Evolutionary conservation across 2,888 invertebrate genomes (phyloP).

Genomic region (Papilio protenor): DNA sequence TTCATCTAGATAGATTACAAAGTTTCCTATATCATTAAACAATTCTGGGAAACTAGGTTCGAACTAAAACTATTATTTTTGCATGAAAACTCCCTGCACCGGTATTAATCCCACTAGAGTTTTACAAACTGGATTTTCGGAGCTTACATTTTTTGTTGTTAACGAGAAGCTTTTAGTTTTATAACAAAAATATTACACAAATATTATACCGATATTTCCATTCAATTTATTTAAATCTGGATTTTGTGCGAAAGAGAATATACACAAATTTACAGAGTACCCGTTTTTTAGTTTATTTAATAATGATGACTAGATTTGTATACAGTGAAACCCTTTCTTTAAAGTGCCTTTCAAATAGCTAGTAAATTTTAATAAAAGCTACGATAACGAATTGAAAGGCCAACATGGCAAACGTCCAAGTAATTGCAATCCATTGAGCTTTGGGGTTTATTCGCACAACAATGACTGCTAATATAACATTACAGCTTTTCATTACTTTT

Average conservation of each 20-base stretch:
- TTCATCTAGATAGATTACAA: constrained; percentile 17
- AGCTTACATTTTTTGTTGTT: neutral
- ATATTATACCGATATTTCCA: too few species aligned
- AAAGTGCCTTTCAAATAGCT: neutral
- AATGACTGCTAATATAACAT: neutral
- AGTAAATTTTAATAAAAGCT: constrained; percentile 1
- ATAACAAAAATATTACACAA: neutral
- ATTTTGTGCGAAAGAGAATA: too few species aligned
- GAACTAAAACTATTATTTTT: constrained; percentile 22
- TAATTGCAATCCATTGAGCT: constrained; percentile 11
- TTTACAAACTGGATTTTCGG: constrained; percentile 10
- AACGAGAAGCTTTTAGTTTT: neutral
- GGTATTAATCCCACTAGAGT: constrained; percentile 10
- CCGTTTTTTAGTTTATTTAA: too few species aligned
- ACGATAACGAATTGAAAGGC: neutral
- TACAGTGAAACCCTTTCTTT: too few species aligned
- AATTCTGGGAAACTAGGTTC: constrained; percentile 15
- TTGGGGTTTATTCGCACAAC: constrained; percentile 3
- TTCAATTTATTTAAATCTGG: too few species aligned
- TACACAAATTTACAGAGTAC: too few species aligned
- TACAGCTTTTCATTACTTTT: neutral
- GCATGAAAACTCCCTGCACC: neutral
- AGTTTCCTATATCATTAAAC: constrained; percentile 14
- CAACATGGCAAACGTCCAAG: constrained; percentile 3
- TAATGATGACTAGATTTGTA: too few species aligned